Evolutionary conservation across 2,797 vertebrate genomes (phyloP).

Genomic region (Sphaeramia orbicularis): DNA sequence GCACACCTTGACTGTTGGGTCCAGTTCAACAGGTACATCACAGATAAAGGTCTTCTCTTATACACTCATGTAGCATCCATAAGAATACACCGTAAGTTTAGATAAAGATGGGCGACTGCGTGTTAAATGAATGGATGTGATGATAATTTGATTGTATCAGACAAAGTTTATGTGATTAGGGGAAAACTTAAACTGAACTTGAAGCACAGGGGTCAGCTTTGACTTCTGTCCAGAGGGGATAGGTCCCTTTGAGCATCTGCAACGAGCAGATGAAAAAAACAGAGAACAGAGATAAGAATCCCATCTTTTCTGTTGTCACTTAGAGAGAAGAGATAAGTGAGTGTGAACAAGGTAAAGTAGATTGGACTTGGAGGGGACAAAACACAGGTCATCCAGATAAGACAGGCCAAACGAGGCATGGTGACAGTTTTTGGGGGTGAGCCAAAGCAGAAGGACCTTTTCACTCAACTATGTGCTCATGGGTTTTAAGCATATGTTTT

Average conservation of each 20-base stretch:
- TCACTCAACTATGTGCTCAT: neutral
- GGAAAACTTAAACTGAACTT: conserved; percentile 11
- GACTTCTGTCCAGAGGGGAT: neutral
- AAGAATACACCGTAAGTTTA: conserved; percentile 7
- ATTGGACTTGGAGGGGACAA: conserved; percentile 28
- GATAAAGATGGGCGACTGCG: neutral
- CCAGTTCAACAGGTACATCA: conserved; percentile 72
- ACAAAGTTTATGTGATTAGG: conserved; percentile 3
- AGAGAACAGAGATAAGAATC: conserved; percentile 49
- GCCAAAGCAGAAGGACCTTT: conserved; percentile 25
- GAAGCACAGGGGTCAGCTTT: neutral
- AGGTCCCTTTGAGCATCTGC: conserved; percentile 16
- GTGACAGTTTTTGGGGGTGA: conserved; percentile 26
- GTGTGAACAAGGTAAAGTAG: conserved; percentile 35
- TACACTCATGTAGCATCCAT: conserved; percentile 11
- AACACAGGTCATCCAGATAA: conserved; percentile 47
- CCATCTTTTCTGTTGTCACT: conserved; percentile 44
- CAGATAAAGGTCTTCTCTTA: conserved; percentile 40
- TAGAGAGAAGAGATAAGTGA: conserved; percentile 44
- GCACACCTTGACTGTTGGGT: conserved; percentile 72
- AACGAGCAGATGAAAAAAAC: conserved; percentile 11
- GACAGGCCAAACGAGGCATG: conserved; percentile 18
- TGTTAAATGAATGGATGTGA: conserved; percentile 3
- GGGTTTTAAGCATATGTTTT: conserved; percentile 6
- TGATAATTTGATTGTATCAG: neutral